A percentile compares a stretch with the other conserved stretches of the same genome.
phyloP scores from a whole-genome alignment of 2,888 invertebrate species.

The Lydus trimaculatus region DNA sequence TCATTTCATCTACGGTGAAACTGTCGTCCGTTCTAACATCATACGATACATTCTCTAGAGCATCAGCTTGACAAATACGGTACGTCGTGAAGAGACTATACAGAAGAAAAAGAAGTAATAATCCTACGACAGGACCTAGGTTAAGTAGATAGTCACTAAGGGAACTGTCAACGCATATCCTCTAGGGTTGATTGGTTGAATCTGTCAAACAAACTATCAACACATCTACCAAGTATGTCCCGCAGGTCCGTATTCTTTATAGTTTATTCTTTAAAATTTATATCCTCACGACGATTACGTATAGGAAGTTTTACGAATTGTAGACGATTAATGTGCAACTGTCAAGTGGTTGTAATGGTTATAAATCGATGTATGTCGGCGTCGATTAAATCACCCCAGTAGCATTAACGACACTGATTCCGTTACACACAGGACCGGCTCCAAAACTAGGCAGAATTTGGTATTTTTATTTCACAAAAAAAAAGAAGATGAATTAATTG shows the following conservation, averaged over 20 bases:
- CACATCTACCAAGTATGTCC: slow-evolving; percentile 17
- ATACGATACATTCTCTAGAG: slow-evolving; percentile 27
- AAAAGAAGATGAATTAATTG: too few species aligned
- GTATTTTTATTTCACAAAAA: too few species aligned
- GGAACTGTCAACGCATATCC: slow-evolving; percentile 50
- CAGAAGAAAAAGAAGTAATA: slow-evolving; percentile 40
- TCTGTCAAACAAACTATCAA: slow-evolving; percentile 47
- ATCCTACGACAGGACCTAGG: slow-evolving; percentile 35
- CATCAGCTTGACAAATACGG: slow-evolving; percentile 40
- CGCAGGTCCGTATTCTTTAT: slow-evolving; percentile 13
- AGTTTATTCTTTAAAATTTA: background rate
- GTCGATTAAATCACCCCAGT: background rate
- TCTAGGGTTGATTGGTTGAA: slow-evolving; percentile 49
- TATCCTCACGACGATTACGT: background rate
- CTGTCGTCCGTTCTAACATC: slow-evolving; percentile 13
- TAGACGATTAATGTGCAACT: background rate
- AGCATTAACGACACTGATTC: background rate
- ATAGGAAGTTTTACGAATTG: background rate
- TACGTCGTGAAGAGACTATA: slow-evolving; percentile 37
- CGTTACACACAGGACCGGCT: background rate
- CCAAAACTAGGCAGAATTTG: background rate
- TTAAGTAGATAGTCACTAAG: slow-evolving; percentile 42
- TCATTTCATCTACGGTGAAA: slow-evolving; percentile 21
- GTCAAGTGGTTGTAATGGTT: background rate
- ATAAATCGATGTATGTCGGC: background rate